Percentiles rank a stretch among this genome's conserved stretches.
Conservation (phyloP, 2,113 vertebrate species). For the Gasterosteus aculeatus region DNA sequence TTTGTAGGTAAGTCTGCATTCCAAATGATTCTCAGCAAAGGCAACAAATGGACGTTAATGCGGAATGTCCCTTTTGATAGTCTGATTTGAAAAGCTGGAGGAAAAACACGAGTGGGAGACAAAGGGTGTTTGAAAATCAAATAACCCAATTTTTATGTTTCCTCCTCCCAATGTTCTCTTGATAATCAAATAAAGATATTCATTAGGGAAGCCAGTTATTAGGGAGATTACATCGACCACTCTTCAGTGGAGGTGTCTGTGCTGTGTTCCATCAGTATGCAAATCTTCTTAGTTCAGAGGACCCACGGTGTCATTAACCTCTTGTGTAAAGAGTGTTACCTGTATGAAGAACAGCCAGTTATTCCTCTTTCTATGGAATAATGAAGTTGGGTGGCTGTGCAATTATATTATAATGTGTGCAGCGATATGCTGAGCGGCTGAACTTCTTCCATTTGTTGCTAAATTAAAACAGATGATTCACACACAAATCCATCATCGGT, state of each 20-base stretch:
- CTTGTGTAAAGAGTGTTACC: slow-evolving; percentile 55
- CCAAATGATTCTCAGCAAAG: slow-evolving; percentile 7
- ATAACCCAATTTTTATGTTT: slow-evolving; percentile 33
- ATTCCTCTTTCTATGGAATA: slow-evolving; percentile 41
- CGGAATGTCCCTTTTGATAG: slow-evolving; percentile 30
- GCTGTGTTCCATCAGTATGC: slow-evolving; percentile 70
- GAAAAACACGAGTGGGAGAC: slow-evolving; percentile 27
- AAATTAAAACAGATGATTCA: slow-evolving; percentile 16
- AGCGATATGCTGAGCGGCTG: slow-evolving; percentile 38
- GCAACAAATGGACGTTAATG: slow-evolving; percentile 18
- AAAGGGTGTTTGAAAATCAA: slow-evolving; percentile 38
- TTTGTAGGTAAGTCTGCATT: not conserved
- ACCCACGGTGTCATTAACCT: slow-evolving; percentile 59
- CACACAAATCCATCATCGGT: not conserved
- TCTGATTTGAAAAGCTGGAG: slow-evolving; percentile 31
- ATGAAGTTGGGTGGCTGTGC: slow-evolving; percentile 43
- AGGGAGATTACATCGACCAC: slow-evolving; percentile 41
- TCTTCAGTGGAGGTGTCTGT: slow-evolving; percentile 27
- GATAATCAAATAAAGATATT: slow-evolving; percentile 67
- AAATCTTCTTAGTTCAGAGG: slow-evolving; percentile 66
- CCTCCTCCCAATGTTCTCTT: slow-evolving; percentile 53
- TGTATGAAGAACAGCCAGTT: slow-evolving; percentile 39
- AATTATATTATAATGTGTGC: slow-evolving; percentile 49
- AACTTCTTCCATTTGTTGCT: slow-evolving; percentile 35
- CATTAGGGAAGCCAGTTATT: slow-evolving; percentile 50